Base-by-base conservation (phyloP, 2,888 invertebrate genomes). In the Drosophila suboccidentalis region DNA sequence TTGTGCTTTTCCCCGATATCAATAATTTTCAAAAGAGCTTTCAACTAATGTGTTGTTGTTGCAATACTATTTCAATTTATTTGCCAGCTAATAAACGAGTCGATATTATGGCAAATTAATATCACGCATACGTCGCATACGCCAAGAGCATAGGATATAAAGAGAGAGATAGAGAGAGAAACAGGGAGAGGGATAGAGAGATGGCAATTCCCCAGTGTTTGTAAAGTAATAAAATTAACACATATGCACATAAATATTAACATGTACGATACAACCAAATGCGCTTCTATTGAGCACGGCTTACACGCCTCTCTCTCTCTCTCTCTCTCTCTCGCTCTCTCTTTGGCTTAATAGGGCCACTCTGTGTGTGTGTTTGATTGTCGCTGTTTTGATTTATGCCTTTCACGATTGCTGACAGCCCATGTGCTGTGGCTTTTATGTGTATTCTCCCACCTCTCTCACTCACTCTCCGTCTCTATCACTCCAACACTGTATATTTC, bases 221-320 rank as follows among this genome's bases (percentile, higher is more conserved):
- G 77, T 29, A 66, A 80, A 73, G 84, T 82, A 87, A 85, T 87
- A 87, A 87, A 85, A 85, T 85, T 84, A 87, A 87, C 87, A 85
- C 87, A 87, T 86, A 69, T 67, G 77, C 67, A 49, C 84, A 82
- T 83, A 85, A 85, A 85, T 83, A 80, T 80, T 67, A 81, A 72
- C 63, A 49, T 63, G 49, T 43, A 46, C 29, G 32, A 55, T 46
- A 44, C 34, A 59, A 26, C 54, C 64, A 71, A 71, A 75, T 75
- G 71, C 76, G 76, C 50, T 75, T 67, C 60, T 58, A 75, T 67
- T 63, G 53, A 53, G 41, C 54, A 47, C 8, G 5, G n/a, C 10
- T 32, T n/a, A 2, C 34, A 26, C 19, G 19, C 11, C 19, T 0
- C 58, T 44, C 22, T 1, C 22, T 29, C 11, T 34, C 15, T 19